Conservation (phyloP, 2,113 vertebrate genomes). For the Collichthys lucidus region DNA sequence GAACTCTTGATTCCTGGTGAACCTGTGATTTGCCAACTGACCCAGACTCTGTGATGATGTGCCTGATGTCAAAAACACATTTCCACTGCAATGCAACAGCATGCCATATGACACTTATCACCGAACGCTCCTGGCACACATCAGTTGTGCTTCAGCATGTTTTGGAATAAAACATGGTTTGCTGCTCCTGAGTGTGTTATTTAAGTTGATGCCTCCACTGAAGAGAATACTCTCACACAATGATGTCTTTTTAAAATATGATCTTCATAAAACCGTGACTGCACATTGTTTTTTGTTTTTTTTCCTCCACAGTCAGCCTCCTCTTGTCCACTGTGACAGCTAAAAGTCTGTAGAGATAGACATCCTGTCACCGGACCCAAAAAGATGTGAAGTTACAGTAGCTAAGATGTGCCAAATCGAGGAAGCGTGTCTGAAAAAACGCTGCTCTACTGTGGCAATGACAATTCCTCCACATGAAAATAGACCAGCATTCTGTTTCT, state of each 20-base stretch:
- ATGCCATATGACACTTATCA: conserved; percentile 7
- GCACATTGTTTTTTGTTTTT: not conserved
- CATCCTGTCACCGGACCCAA: not conserved
- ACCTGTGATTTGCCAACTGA: conserved; percentile 12
- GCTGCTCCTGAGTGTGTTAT: not conserved
- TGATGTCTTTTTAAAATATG: not conserved
- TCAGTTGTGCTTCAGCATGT: not conserved
- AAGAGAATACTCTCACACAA: not conserved
- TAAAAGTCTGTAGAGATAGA: not conserved
- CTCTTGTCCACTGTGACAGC: not conserved
- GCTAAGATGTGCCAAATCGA: not conserved
- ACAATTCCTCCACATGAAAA: not conserved
- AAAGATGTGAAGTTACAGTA: not conserved
- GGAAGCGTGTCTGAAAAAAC: not conserved
- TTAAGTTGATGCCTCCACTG: not conserved
- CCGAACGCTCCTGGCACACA: not conserved
- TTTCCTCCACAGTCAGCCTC: not conserved
- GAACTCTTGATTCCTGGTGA: not conserved
- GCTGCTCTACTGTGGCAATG: not conserved
- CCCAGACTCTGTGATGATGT: conserved; percentile 20
- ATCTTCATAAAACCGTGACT: not conserved
- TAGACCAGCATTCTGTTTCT: not conserved
- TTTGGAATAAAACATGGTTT: conserved; percentile 3
- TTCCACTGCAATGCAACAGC: not conserved
- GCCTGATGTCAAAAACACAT: conserved; percentile 9